Base-by-base conservation (phyloP, 2,113 vertebrate species). In the Podiceps cristatus region DNA sequence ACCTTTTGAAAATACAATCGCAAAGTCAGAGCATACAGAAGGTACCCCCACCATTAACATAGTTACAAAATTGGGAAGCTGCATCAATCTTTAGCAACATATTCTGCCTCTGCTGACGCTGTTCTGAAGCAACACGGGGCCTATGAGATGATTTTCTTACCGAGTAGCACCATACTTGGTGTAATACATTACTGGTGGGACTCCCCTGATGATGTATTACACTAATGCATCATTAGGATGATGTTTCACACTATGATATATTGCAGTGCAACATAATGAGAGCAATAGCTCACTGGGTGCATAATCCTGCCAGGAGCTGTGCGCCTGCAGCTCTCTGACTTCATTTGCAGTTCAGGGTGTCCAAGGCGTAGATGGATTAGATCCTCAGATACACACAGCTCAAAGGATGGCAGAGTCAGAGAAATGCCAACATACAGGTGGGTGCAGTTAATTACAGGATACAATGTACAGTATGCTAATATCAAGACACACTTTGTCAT, bases 151-250 rank as follows among this genome's bases (percentile, higher is more conserved):
- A 88, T 94, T 96, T 94, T 88, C 87, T 93, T 60, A 84, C 83
- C n/a, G 84, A 96, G 68, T 60, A 93, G 90, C 91, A 87, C 89
- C 91, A 68, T 78, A 88, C 92, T 91, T 68, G 63, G 91, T 94
- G 96, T 74, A 96, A 97, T 94, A 94, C 91, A 94, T 97, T 97
- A 97, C 96, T 97, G 95, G 96, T 92, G 96, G 93, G 96, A 96
- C 97, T 97, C 96, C 96, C 91, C 94, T 96, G 94, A 92, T 98
- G 97, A 98, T 98, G 97, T 97, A 98, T 97, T 97, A 96, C 95
- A 86, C 97, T 97, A 98, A 97, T 97, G 96, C 88, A 97, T 98
- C 98, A 97, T 97, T 98, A 98, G 96, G 96, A 97, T 96, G 96
- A 98, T 97, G 96, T 97, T 96, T 97, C 98, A 93, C 96, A 90